These are phyloP conservation scores for Acrobasis suavella DNA, from an alignment of 2,888 invertebrate genomes.

Conservation along the genomic window DNA sequence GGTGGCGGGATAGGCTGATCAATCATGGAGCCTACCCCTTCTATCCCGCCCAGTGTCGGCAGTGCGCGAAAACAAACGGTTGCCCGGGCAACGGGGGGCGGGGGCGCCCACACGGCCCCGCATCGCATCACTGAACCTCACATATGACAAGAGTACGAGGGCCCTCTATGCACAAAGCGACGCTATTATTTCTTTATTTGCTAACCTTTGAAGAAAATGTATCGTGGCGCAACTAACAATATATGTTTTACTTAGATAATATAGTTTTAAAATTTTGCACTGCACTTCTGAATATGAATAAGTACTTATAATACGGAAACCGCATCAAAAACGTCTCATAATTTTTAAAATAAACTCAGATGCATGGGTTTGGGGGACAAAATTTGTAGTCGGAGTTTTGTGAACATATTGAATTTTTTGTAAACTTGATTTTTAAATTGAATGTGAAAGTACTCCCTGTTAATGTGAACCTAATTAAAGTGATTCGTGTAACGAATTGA, in stretches of 20 bases:
- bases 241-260: too few relatives aligned
- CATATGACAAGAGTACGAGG: conserved; percentile 65
- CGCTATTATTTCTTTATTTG: conserved; percentile 13
- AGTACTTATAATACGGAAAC: too few relatives aligned
- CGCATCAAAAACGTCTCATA: too few relatives aligned
- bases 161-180: conserved; percentile 28
- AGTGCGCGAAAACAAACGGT: conserved; percentile 79
- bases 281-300: too few relatives aligned
- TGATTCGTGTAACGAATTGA: background rate
- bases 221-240: too few relatives aligned
- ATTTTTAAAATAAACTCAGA: too few relatives aligned
- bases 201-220: background rate
- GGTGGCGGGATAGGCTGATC: conserved; percentile 78
- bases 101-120: conserved; percentile 47
- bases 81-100: conserved; percentile 66
- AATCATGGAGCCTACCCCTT: conserved; percentile 81
- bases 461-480: background rate
- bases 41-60: conserved; percentile 73
- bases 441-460: too few relatives aligned
- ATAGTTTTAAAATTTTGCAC: too few relatives aligned
- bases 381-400: too few relatives aligned
- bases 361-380: too few relatives aligned
- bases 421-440: too few relatives aligned
- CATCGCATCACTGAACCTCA: conserved; percentile 64
- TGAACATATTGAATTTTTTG: too few relatives aligned